Conservation (phyloP, 2,888 invertebrate genomes). For the Andrena dorsata region DNA sequence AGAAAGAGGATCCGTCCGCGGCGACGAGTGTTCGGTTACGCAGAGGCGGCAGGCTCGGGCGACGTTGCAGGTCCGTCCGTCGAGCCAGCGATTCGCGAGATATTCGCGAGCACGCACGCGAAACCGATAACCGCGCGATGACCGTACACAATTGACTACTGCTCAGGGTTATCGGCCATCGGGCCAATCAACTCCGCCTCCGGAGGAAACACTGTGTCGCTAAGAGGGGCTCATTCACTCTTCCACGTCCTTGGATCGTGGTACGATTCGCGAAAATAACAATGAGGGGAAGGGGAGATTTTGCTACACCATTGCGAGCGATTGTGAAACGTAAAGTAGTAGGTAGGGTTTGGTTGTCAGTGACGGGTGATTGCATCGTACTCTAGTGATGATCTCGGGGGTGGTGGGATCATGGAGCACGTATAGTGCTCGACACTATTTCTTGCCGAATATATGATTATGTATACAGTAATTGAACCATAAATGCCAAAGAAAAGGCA, state of each 20-base stretch:
- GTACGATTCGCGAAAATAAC: constrained; percentile 7
- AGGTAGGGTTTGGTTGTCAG: no score
- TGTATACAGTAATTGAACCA: no score
- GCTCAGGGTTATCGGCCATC: constrained; percentile 84
- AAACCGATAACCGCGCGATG: constrained; percentile 83
- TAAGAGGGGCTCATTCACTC: constrained; percentile 33
- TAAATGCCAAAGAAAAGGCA: no score
- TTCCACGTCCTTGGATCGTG: constrained; percentile 39
- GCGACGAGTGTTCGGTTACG: constrained; percentile 73
- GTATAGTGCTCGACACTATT: no score
- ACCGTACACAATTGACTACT: constrained; percentile 82
- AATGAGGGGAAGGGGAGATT: background rate
- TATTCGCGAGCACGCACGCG: constrained; percentile 56
- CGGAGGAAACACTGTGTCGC: constrained; percentile 53
- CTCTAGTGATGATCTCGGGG: no score
- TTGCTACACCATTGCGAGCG: no score
- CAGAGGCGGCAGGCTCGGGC: constrained; percentile 39
- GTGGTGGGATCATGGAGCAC: no score
- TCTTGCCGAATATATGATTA: no score
- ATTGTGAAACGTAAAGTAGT: no score
- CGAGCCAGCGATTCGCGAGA: constrained; percentile 71
- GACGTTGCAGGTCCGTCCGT: constrained; percentile 21
- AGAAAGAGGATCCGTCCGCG: constrained; percentile 81
- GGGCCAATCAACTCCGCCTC: constrained; percentile 83
- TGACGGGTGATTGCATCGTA: no score